Evolutionary conservation across 2,113 vertebrate genomes (phyloP).

Genomic region (Phrynosoma platyrhinos): DNA sequence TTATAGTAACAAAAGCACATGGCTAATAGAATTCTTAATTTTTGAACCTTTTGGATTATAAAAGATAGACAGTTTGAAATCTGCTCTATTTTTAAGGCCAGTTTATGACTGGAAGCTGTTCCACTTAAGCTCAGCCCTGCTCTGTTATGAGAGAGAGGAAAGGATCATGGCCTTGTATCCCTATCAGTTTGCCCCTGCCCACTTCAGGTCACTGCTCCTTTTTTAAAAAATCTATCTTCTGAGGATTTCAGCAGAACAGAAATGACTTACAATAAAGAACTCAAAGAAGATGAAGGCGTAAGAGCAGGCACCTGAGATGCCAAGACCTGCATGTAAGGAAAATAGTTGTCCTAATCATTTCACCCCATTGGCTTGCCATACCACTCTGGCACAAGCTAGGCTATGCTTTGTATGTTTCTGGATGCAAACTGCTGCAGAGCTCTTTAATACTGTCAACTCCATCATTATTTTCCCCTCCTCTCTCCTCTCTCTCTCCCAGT

Average conservation of each 20-base stretch:
- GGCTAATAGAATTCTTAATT: slow-evolving; percentile 16
- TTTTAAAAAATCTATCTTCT: not conserved
- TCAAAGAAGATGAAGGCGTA: not conserved
- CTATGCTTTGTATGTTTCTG: no score
- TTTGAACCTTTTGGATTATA: slow-evolving; percentile 9
- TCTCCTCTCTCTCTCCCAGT: no score
- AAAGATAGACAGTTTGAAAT: slow-evolving; percentile 17
- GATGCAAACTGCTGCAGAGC: not conserved
- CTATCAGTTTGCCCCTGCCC: not conserved
- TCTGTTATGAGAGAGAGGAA: not conserved
- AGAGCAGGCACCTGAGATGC: not conserved
- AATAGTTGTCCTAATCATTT: not conserved
- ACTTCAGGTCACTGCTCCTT: not conserved
- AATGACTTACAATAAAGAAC: not conserved
- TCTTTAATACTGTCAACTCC: no score
- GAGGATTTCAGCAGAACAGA: not conserved
- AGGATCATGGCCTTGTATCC: not conserved
- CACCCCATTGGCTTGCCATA: not conserved
- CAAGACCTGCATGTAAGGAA: not conserved
- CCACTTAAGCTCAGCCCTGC: not conserved
- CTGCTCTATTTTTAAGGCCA: not conserved
- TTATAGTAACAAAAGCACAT: not conserved
- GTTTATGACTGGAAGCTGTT: not conserved
- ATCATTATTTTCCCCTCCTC: no score
- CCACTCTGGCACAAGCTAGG: no score